Conservation (phyloP, 2,888 invertebrate species). For the Danaus chrysippus region DNA sequence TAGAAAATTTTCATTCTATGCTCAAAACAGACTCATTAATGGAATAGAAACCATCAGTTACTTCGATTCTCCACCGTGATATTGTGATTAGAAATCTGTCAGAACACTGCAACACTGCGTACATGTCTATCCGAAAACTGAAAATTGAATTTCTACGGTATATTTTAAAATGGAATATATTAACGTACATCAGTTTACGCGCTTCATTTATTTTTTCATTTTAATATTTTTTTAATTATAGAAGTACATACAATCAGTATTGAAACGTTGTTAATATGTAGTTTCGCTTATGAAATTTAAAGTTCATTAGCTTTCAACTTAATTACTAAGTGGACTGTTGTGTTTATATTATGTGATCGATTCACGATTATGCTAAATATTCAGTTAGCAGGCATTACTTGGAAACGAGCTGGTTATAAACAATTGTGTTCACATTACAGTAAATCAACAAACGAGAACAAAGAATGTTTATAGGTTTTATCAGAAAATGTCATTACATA, state of each 20-base stretch:
- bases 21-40: not conserved
- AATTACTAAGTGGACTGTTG: not conserved
- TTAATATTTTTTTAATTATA: too few relatives aligned
- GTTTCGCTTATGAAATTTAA: too few relatives aligned
- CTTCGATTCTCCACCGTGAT: not conserved
- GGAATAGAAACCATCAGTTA: not conserved
- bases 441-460: slow-evolving; percentile 60
- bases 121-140: not conserved
- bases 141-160: slow-evolving; percentile 1
- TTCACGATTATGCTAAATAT: slow-evolving; percentile 24
- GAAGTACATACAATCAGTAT: too few relatives aligned
- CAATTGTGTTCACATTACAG: slow-evolving; percentile 50
- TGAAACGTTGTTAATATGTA: too few relatives aligned
- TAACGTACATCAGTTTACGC: not conserved
- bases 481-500: slow-evolving; percentile 62
- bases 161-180: not conserved
- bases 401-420: slow-evolving; percentile 40
- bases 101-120: not conserved
- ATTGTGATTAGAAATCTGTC: slow-evolving; percentile 7
- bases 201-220: not conserved
- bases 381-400: slow-evolving; percentile 26
- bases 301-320: not conserved
- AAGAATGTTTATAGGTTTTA: slow-evolving; percentile 70
- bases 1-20: too few relatives aligned
- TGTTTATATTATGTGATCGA: slow-evolving; percentile 12